Evolutionary conservation across 2,888 invertebrate species (phyloP).

Genomic region (Diadromus collaris): DNA sequence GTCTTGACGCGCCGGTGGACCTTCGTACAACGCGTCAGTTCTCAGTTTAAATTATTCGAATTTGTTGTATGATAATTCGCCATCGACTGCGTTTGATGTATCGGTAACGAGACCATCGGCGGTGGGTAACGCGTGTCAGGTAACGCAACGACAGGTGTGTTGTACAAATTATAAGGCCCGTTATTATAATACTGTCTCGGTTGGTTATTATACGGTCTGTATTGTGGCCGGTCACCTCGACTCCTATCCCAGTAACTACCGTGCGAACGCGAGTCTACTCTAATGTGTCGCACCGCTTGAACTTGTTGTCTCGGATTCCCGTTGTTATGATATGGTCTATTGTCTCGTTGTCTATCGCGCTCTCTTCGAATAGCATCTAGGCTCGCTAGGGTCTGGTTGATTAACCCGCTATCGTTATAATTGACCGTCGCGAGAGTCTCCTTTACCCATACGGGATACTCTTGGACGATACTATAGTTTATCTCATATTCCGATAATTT

Average conservation of each 20-base stretch:
- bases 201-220: background rate
- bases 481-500: conserved; percentile 12
- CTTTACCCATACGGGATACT: conserved; percentile 16
- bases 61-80: conserved; percentile 4
- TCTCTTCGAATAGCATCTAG: conserved; percentile 28
- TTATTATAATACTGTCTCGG: background rate
- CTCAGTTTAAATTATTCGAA: conserved; percentile 39
- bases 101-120: background rate
- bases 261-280: background rate
- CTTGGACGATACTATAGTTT: conserved; percentile 28
- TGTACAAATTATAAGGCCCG: background rate
- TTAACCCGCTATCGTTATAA: background rate
- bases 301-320: background rate
- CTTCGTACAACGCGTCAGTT: conserved; percentile 25
- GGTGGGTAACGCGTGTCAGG: conserved; percentile 41
- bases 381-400: conserved; percentile 20
- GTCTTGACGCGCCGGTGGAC: conserved; percentile 33
- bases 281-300: background rate
- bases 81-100: background rate
- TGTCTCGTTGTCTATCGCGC: background rate
- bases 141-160: background rate
- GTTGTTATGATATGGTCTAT: conserved; percentile 5
- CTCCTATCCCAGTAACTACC: background rate
- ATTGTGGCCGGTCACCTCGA: background rate
- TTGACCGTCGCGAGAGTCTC: conserved; percentile 29